Percentiles rank a stretch among this genome's conserved stretches.
These are phyloP conservation scores for Euplexia lucipara DNA, from an alignment of 2,888 invertebrate genomes.

Conservation along the genomic window DNA sequence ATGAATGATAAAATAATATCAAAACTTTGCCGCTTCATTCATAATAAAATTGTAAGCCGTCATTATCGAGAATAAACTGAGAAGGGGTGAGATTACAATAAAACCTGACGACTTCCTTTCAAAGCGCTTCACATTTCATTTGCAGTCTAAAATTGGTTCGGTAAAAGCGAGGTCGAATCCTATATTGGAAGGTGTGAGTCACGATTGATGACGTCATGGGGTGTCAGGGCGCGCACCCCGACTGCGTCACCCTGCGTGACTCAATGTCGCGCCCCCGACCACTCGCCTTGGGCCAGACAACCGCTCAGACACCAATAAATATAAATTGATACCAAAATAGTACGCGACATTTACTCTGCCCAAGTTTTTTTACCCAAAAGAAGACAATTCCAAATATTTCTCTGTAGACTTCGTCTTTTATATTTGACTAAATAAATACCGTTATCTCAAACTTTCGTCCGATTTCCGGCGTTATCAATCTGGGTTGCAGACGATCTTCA, in stretches of 20 bases:
- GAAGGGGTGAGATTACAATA: constrained; percentile 65
- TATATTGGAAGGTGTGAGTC: constrained; percentile 79
- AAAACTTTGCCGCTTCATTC: constrained; percentile 31
- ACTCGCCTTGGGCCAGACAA: constrained; percentile 70
- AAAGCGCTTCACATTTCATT: constrained; percentile 57
- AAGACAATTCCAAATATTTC: not conserved
- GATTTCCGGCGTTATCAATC: constrained; percentile 59
- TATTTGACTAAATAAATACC: constrained; percentile 19
- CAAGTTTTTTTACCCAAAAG: constrained; percentile 6
- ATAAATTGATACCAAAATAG: constrained; percentile 69
- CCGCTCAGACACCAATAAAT: constrained; percentile 74
- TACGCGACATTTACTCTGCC: constrained; percentile 37
- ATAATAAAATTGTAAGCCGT: constrained; percentile 21
- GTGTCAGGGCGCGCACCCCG: constrained; percentile 78
- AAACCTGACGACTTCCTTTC: constrained; percentile 64
- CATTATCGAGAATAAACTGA: constrained; percentile 50
- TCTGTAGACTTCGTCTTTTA: constrained; percentile 1
- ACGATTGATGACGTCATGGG: constrained; percentile 81
- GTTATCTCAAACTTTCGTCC: constrained; percentile 50
- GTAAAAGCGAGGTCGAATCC: constrained; percentile 67
- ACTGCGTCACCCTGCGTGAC: constrained; percentile 79
- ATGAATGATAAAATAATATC: constrained; percentile 12
- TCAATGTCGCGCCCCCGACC: constrained; percentile 75
- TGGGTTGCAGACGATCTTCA: constrained; percentile 54
- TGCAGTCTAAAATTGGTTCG: constrained; percentile 58